phyloP scores from a whole-genome alignment of 1,140 invertebrate genomes.

The Drosophila dunni region DNA sequence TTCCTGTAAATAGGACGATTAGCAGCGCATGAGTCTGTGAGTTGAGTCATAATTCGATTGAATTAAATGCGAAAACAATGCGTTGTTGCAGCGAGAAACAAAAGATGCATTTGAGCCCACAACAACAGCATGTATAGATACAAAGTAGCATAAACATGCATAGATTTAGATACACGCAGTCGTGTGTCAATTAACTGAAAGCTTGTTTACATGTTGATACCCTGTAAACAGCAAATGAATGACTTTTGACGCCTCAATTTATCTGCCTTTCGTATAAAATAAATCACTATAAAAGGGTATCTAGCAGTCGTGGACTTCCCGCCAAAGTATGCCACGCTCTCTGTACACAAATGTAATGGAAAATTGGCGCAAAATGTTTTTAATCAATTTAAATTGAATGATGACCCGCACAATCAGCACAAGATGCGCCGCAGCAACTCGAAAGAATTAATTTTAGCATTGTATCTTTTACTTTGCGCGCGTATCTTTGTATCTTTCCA shows the following conservation, averaged over 20 bases:
- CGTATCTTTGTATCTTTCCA: constrained; percentile 11
- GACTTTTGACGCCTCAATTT: not conserved
- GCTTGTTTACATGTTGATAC: constrained; percentile 25
- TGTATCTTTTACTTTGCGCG: constrained; percentile 30
- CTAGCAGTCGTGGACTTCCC: not conserved
- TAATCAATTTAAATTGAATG: constrained; percentile 84
- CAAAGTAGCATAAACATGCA: constrained; percentile 6
- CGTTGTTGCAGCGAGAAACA: constrained; percentile 51
- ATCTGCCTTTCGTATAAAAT: too few species aligned
- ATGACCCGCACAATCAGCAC: constrained; percentile 77
- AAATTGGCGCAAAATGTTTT: constrained; percentile 77
- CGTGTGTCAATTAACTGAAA: not conserved
- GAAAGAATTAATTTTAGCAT: constrained; percentile 37
- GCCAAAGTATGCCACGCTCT: not conserved
- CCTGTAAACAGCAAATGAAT: not conserved
- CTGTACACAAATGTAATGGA: constrained; percentile 18
- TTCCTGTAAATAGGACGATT: constrained; percentile 43
- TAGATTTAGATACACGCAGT: not conserved
- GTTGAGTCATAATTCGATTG: constrained; percentile 67
- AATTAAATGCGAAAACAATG: constrained; percentile 76
- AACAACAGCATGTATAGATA: constrained; percentile 19
- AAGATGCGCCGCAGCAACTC: constrained; percentile 12
- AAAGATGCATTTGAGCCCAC: constrained; percentile 41
- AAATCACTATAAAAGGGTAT: not conserved
- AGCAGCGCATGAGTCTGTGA: constrained; percentile 34